These are phyloP conservation scores for Endotricha flammealis DNA, from an alignment of 2,888 invertebrate species.

Conservation along the genomic window DNA sequence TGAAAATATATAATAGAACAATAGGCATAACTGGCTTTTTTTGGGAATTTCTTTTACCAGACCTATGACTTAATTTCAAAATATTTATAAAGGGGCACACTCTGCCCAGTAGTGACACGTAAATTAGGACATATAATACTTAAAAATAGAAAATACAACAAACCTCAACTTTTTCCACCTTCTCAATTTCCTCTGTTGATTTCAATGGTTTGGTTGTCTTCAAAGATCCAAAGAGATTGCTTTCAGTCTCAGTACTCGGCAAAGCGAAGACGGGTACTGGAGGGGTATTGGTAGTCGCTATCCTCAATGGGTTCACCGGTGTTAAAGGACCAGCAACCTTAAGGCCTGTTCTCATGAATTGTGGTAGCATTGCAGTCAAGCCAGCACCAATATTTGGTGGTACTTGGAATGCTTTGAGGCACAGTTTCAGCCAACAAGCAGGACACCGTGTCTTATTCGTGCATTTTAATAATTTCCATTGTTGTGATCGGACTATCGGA, in stretches of 20 bases:
- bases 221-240: constrained; percentile 51
- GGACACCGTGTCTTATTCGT: constrained; percentile 87
- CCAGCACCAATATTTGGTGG: constrained; percentile 83
- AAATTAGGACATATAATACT: no score
- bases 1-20: no score
- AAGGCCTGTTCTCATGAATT: constrained; percentile 74
- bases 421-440: constrained; percentile 93
- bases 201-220: constrained; percentile 58
- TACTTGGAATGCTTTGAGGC: constrained; percentile 87
- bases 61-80: no score
- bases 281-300: constrained; percentile 35
- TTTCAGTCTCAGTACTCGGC: constrained; percentile 47
- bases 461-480: constrained; percentile 82
- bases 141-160: constrained; percentile 12
- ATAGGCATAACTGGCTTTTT: no score
- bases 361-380: constrained; percentile 83
- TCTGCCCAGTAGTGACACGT: no score
- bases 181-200: constrained; percentile 44
- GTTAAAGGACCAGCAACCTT: constrained; percentile 40
- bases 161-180: constrained; percentile 47
- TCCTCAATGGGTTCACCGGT: constrained; percentile 53
- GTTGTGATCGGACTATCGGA: constrained; percentile 83
- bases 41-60: no score
- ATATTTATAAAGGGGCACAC: no score
- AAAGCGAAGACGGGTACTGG: constrained; percentile 47